Percentiles rank a stretch among this genome's conserved stretches.
Evolutionary conservation across 2,888 invertebrate species (phyloP).

Genomic region (Lasioglossum marginatum): DNA sequence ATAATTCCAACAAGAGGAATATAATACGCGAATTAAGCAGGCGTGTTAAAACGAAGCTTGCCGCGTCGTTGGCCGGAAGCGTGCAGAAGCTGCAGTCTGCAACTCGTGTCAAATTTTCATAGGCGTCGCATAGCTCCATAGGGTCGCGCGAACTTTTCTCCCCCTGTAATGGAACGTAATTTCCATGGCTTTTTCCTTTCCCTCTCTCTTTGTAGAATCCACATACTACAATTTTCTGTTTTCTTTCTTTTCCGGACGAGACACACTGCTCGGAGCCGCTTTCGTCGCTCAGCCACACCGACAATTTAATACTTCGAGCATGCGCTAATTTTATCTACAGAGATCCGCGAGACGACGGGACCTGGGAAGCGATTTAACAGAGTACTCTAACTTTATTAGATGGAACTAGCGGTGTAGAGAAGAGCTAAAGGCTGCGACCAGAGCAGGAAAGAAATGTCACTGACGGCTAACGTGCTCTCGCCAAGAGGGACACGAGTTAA

Average conservation of each 20-base stretch:
- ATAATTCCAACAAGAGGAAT: not conserved
- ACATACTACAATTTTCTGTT: not conserved
- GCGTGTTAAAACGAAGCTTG: conserved; percentile 18
- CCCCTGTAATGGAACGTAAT: conserved; percentile 11
- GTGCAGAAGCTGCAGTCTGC: not conserved
- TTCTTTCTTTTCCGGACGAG: not conserved
- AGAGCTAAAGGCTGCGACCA: not conserved
- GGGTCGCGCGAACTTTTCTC: conserved; percentile 13
- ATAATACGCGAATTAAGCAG: not conserved
- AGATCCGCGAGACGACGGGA: not conserved
- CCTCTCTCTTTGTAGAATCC: not conserved
- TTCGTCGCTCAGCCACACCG: not conserved
- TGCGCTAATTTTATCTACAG: conserved; percentile 2
- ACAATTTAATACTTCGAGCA: conserved; percentile 5
- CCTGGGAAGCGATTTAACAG: not conserved
- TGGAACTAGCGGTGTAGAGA: not conserved
- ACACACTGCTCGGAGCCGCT: not conserved
- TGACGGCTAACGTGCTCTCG: not conserved
- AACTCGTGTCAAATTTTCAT: conserved; percentile 20
- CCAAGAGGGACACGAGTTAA: not conserved
- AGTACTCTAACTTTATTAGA: conserved; percentile 5
- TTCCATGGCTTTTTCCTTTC: not conserved
- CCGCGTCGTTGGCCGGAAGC: not conserved
- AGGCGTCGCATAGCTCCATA: not conserved
- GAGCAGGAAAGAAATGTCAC: not conserved